A percentile compares a stretch with the other conserved stretches of the same genome.
These are phyloP conservation scores for Stictonetta naevosa DNA, from an alignment of 2,113 vertebrate genomes.

Conservation along the genomic window DNA sequence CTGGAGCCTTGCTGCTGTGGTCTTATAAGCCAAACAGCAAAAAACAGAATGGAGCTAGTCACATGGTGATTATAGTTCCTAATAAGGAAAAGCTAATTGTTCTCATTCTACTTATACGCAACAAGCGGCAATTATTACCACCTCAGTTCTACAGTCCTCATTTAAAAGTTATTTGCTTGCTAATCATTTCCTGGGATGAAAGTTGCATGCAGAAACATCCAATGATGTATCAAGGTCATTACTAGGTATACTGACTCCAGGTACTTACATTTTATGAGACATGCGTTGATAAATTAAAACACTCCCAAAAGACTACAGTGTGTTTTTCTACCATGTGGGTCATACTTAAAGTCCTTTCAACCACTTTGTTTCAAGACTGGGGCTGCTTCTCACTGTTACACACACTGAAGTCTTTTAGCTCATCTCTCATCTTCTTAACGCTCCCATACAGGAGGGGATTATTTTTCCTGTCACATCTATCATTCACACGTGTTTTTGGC, in stretches of 20 bases:
- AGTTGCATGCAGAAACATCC: not conserved
- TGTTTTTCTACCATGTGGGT: not conserved
- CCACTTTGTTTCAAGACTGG: not conserved
- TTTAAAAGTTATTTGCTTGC: not conserved
- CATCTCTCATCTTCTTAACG: not conserved
- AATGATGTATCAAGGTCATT: not conserved
- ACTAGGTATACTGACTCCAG: not conserved
- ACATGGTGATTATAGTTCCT: not conserved
- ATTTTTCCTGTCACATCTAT: conserved; percentile 22
- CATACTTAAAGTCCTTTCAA: not conserved
- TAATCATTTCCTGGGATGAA: not conserved
- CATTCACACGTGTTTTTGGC: conserved; percentile 5
- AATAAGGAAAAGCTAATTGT: not conserved
- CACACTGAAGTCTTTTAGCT: not conserved
- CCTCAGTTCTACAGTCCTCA: not conserved
- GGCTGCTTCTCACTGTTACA: conserved; percentile 1
- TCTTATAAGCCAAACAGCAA: not conserved
- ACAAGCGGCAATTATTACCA: not conserved
- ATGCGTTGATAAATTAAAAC: not conserved
- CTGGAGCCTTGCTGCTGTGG: not conserved
- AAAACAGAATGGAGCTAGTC: not conserved
- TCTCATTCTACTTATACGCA: not conserved
- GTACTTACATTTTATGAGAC: not conserved
- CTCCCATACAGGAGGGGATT: not conserved
- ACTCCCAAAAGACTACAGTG: not conserved